Base-by-base conservation (phyloP, 2,888 invertebrate genomes). In the Aricia artaxerxes region DNA sequence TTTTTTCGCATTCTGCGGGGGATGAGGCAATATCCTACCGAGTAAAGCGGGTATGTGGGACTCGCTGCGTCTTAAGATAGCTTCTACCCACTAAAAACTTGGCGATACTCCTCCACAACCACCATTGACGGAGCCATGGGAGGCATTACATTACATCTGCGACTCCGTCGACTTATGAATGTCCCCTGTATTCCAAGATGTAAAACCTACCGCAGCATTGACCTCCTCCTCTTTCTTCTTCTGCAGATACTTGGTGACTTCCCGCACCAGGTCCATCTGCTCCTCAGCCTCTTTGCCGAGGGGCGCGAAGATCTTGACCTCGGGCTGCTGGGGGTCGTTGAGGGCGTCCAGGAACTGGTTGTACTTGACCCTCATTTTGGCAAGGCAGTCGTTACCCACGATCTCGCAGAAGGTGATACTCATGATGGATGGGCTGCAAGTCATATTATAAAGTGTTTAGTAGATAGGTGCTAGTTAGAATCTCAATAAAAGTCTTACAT, bases 241-340 rank as follows among this genome's bases (percentile, higher is more conserved):
- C 76, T 76, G 76, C 53, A 76, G 49, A 3, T 24, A 53, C 53
- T 31, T 57, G 76, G 38, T 57, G 76, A 49, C 76, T 16, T 76
- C 76, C 35, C 76, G 57, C 31, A 76, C 76, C 31, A 76, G 13
- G 35, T 31, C 13, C 0, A 76, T 24, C 31, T 76, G 57, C 4
- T 31, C 35, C 76, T 13, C 0, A 1, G 16, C 24, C 53, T 31
- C 35, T 6, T 76, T 31, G 2, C 31, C 44, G 16, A 76, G 35
- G 35, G 76, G 57, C 13, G 44, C 11, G 16, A 76, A 76, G 53
- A 76, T 44, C 13, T 16, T 31, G 16, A 57, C 57, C 4, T 31
- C 57, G 9, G 35, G 53, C 53, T 53, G 5, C 16, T 53, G 49
- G 2, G 53, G 49, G 57, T 76, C 53, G 16, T 57, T 57, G 16